Evolutionary conservation across 2,797 vertebrate genomes (phyloP), one percentile per base, ranked within the genome.

Genomic region (Anabacerthia variegaticeps): DNA sequence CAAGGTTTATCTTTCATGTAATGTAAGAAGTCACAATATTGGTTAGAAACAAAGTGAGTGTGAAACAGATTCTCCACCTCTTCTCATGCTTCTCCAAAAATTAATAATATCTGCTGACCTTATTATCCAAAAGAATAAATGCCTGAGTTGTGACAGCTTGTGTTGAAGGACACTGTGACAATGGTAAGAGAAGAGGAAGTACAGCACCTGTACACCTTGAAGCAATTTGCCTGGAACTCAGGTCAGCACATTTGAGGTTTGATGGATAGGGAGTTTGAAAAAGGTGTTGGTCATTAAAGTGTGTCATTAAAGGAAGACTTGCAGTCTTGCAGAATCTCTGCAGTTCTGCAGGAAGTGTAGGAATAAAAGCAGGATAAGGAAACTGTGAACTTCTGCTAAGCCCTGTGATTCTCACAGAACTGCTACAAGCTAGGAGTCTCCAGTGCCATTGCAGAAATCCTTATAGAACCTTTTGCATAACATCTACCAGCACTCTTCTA

Each of bases 1-100:
- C 52, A 72, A 93, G 88, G 89, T 97, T 95, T 96, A 86, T 97
- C 96, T 96, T 92, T 96, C 85, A 91, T 63, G 84, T 91, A 97
- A 93, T 24, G 5, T 85, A 94, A 96, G 85, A 88, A 88, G 75
- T 95, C 85, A 74, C 83, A 89, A 49, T 92, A 83, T 94, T 22
- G 1, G 93, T 89, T 96, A 92, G 97, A 96, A 97, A 90, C 75
- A 92, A 92, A 96, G 77, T 58, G 85, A 92, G 91, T 93, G 86
- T 87, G 92, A 96, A 93, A 85, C 91, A 92, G 68, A 78, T 86
- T 89, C 84, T 71, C 68, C 69, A 84, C 84, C 61, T 77, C 67
- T 92, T 63, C 72, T 93, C 59, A 46, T 89, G 36, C 39, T 39
- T 85, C 65, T 88, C 61, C 46, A 89, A 75, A 85, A 95, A 92